Conservation (phyloP, 1,140 invertebrate species). For the Plectrocnemia conspersa region DNA sequence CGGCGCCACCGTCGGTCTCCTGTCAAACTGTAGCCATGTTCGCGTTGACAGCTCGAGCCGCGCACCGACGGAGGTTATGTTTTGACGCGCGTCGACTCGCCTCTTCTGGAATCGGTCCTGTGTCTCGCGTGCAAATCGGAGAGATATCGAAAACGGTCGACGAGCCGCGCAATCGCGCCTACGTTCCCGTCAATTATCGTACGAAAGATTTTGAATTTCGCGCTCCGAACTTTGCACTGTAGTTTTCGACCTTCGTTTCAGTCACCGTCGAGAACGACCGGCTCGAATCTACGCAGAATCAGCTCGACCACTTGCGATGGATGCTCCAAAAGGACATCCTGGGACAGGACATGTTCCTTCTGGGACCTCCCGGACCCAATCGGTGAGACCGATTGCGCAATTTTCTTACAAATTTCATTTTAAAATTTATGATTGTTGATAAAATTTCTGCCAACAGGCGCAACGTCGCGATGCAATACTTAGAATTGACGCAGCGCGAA, state of each 20-base stretch:
- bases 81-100: background rate
- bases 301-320: conserved; percentile 82
- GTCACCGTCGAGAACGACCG: conserved; percentile 2
- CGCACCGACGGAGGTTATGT: background rate
- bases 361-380: conserved; percentile 82
- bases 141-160: conserved; percentile 65
- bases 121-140: conserved; percentile 54
- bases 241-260: conserved; percentile 9
- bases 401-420: conserved; percentile 1
- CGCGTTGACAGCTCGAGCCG: background rate
- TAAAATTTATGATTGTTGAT: background rate
- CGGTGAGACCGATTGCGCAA: conserved; percentile 42
- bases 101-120: background rate
- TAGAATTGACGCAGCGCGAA: conserved; percentile 84
- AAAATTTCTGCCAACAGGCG: conserved; percentile 44
- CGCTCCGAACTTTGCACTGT: conserved; percentile 18
- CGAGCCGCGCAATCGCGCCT: conserved; percentile 63
- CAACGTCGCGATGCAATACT: conserved; percentile 78
- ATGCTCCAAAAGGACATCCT: conserved; percentile 91
- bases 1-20: too few species aligned
- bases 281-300: conserved; percentile 60
- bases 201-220: conserved; percentile 50
- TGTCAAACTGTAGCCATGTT: background rate
- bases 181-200: conserved; percentile 82
- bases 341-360: conserved; percentile 92